These are phyloP conservation scores for Phthorimaea operculella DNA, from an alignment of 1,140 invertebrate genomes.

Conservation along the genomic window DNA sequence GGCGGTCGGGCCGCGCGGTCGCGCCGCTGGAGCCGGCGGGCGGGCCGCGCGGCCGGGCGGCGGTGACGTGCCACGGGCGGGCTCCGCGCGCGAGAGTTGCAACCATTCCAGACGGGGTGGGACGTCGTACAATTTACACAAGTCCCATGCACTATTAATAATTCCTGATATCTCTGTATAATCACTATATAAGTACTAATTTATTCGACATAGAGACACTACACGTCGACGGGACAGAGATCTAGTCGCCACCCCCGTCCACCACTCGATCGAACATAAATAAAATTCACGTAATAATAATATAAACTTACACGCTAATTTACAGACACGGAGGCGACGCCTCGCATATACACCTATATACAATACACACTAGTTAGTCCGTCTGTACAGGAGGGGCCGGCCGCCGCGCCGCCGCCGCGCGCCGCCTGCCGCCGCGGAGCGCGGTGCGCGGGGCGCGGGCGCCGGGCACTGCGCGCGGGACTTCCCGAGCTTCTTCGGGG, in stretches of 20 bases:
- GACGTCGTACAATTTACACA: background rate
- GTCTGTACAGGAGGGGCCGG: conserved; percentile 17
- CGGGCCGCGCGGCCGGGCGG: background rate
- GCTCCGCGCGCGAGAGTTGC: background rate
- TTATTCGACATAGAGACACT: background rate
- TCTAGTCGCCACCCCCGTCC: background rate
- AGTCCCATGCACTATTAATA: conserved; percentile 1
- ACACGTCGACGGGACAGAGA: conserved; percentile 1
- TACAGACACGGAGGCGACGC: conserved; percentile 18
- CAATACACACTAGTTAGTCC: conserved; percentile 17
- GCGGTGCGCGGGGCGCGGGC: background rate
- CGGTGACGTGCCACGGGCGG: background rate
- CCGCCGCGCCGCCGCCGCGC: conserved; percentile 12
- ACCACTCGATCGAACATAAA: conserved; percentile 37
- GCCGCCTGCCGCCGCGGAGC: conserved; percentile 6
- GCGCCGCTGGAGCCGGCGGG: conserved; percentile 8
- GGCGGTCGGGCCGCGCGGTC: conserved; percentile 7
- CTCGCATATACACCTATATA: conserved; percentile 31
- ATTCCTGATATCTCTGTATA: background rate
- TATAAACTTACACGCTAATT: conserved; percentile 42
- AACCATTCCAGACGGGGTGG: background rate
- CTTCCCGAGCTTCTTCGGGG: background rate
- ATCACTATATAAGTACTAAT: background rate
- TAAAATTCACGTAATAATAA: conserved; percentile 46
- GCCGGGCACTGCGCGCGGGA: background rate